Evolutionary conservation across 1,140 invertebrate genomes (phyloP), one percentile per base, ranked within the genome.

Genomic region (Ctenoplectra terminalis): DNA sequence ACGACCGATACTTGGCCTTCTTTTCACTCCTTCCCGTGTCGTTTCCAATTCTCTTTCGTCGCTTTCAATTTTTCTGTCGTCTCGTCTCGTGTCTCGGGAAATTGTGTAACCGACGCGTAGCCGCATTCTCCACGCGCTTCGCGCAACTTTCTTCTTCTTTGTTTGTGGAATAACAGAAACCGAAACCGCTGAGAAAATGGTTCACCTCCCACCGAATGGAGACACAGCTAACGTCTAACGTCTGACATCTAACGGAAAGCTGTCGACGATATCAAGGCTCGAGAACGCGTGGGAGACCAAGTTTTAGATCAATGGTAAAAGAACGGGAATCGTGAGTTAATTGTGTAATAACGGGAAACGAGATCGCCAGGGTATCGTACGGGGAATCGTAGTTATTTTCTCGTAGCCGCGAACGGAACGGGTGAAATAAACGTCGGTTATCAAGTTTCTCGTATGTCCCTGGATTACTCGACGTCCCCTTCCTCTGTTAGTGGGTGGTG

Each of bases 391-490:
- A 50, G 56, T 80, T 64, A 64, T 82, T 72, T 80, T 71, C 75
- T 26, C 43, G 75, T 31, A 58, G 63, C 37, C 23, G 58, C 46
- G 76, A 48, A 71, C 64, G 76, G 58, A 66, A n/a, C 40, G 66
- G 26, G 52, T n/a, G 46, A 54, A 48, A 76, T 78, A 73, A 83
- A 76, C 56, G 56, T 58, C 70, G 58, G 85, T 87, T 87, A 87
- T 87, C 86, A 61, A 52, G 67, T 87, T 87, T 77, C 86, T 69
- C 75, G 48, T 60, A 56, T 81, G 85, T 87, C 61, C 72, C 85
- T 84, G 85, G 76, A 81, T 87, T 84, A 87, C 76, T 37, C 72
- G 67, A 77, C 81, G 71, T 87, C 67, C 74, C 72, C 29, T 31
- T 23, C 64, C 34, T 58, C 66, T 29, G 81, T 67, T 73, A 72